Evolutionary conservation across 2,888 invertebrate species (phyloP).

Genomic region (Lumbricus terrestris): DNA sequence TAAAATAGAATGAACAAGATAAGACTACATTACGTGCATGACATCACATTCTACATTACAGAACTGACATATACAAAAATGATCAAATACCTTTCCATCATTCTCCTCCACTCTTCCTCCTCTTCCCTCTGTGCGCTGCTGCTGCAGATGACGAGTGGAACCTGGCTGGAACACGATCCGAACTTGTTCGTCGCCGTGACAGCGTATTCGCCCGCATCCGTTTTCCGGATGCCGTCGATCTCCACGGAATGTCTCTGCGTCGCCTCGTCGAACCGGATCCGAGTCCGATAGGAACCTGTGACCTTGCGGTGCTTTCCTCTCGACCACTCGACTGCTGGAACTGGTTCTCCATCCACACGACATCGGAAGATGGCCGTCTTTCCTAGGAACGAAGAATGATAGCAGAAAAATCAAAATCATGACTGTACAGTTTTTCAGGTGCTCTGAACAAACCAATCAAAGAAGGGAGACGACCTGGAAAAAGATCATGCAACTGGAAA

Average conservation of each 20-base stretch:
- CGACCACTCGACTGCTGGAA: conserved; percentile 55
- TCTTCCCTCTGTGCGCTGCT: conserved; percentile 47
- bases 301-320: conserved; percentile 58
- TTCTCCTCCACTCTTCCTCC: conserved; percentile 55
- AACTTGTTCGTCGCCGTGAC: conserved; percentile 56
- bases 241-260: conserved; percentile 51
- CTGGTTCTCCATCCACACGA: conserved; percentile 53
- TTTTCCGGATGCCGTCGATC: conserved; percentile 49
- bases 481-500: too few relatives aligned
- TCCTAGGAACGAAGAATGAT: conserved; percentile 38
- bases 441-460: too few relatives aligned
- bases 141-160: conserved; percentile 56
- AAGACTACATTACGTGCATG: too few relatives aligned
- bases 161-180: conserved; percentile 51
- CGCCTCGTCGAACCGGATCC: conserved; percentile 49
- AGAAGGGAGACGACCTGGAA: too few relatives aligned
- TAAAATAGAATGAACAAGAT: too few relatives aligned
- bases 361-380: conserved; percentile 54
- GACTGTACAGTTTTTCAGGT: neutral
- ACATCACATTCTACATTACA: too few relatives aligned
- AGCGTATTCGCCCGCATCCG: conserved; percentile 58
- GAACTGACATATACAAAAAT: neutral
- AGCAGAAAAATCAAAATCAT: too few relatives aligned
- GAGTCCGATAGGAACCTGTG: conserved; percentile 46
- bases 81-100: conserved; percentile 40